Evolutionary conservation across 2,113 vertebrate species (phyloP), one percentile per base, ranked within the genome.

Genomic region (Dasyurus viverrinus): DNA sequence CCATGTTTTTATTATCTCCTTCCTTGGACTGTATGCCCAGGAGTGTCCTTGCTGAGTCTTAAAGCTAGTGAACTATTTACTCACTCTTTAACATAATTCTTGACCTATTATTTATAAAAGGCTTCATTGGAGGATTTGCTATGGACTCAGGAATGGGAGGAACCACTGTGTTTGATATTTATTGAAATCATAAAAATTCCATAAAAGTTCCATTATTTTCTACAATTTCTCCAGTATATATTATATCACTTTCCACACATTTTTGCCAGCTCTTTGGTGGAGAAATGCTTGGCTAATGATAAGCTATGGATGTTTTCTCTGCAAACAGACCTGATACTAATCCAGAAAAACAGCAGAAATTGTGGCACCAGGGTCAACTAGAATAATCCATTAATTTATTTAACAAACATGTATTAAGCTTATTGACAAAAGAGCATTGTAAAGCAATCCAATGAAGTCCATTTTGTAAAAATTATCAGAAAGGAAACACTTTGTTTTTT

Each of bases 391-490:
- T 10, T 91, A 76, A 50, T 2, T 8, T 57, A 9, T 30, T 93
- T 50, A 60, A 89, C 93, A 93, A 91, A 26, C 11, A 68, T 89
- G 36, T 93, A 30, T 92, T 93, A 95, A 91, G 90, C 94, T 92
- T 90, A 27, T 93, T 96, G 93, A 76, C 93, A n/a, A 22, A 68
- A 92, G 89, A 95, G 48, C 48, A 94, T 16, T 76, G 30, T 42
- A 95, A 96, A 93, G 50, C 91, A 52, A 5, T 92, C 93, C 90
- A 92, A 90, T 36, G 48, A 42, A 93, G 25, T 10, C 92, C 92
- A 95, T 84, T 94, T 91, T 90, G 48, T 36, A 93, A 95, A 95
- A 92, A 24, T 46, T 90, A 48, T 68, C 96, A 42, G 10, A 36
- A 27, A 68, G 60, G 60, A 12, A 68, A 12, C n/a, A n/a, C 19